Evolutionary conservation across 2,888 invertebrate genomes (phyloP).

Genomic region (Metallyticus violacea): DNA sequence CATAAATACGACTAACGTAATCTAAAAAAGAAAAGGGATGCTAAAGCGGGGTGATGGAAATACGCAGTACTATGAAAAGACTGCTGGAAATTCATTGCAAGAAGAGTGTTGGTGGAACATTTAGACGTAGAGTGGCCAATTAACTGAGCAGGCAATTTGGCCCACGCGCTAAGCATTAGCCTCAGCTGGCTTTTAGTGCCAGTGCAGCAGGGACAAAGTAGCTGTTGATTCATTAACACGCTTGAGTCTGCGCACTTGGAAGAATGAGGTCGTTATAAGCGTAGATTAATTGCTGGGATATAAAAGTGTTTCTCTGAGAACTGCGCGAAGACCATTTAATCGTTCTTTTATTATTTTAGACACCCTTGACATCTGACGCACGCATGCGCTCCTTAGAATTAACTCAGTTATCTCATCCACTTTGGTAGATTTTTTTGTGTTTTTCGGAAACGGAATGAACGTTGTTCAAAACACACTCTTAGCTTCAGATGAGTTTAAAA

Average conservation of each 20-base stretch:
- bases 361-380: not conserved
- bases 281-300: not conserved
- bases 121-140: not conserved
- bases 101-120: not conserved
- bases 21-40: not conserved
- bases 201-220: not conserved
- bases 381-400: not conserved
- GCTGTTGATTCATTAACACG: not conserved
- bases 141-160: slow-evolving; percentile 1
- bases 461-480: too few species aligned
- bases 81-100: not conserved
- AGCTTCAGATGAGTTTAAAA: too few species aligned
- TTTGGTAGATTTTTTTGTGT: not conserved
- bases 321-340: not conserved
- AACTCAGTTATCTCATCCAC: too few species aligned
- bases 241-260: not conserved
- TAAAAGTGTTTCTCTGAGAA: not conserved
- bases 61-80: not conserved
- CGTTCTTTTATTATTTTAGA: not conserved
- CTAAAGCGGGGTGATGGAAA: not conserved
- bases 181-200: not conserved
- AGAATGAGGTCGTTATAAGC: not conserved
- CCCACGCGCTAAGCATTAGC: not conserved
- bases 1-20: not conserved
- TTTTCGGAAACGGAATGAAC: not conserved